phyloP scores from a whole-genome alignment of 2,797 vertebrate genomes.

The Dipus sagitta region DNA sequence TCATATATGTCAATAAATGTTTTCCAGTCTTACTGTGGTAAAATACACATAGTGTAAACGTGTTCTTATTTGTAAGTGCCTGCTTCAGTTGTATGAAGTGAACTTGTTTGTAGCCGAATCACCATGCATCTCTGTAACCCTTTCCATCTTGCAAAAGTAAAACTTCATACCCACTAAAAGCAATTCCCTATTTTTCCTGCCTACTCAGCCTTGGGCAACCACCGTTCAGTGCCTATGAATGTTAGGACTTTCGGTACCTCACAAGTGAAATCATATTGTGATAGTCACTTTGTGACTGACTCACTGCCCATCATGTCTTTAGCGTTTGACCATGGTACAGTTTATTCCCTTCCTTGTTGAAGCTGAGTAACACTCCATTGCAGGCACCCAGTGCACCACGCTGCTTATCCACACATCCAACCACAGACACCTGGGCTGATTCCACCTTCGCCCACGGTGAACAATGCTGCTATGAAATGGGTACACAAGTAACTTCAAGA shows the following conservation, averaged over 20 bases:
- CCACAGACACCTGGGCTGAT: neutral
- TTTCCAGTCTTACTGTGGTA: neutral
- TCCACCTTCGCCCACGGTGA: slow-evolving; percentile 8
- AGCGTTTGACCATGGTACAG: neutral
- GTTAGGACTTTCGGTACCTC: neutral
- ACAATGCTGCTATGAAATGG: neutral
- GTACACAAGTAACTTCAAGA: slow-evolving; percentile 3
- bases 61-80: neutral
- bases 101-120: neutral
- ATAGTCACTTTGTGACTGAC: neutral
- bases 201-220: neutral
- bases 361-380: neutral
- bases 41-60: neutral
- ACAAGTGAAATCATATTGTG: neutral
- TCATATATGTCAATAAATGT: neutral
- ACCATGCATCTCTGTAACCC: neutral
- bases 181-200: neutral
- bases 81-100: neutral
- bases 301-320: slow-evolving; percentile 1
- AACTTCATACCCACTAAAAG: neutral
- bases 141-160: neutral
- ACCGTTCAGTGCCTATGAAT: neutral
- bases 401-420: neutral
- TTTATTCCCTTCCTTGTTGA: neutral
- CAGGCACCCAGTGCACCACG: neutral